These are phyloP conservation scores for Cyaniris semiargus DNA, from an alignment of 2,888 invertebrate genomes.

Conservation along the genomic window DNA sequence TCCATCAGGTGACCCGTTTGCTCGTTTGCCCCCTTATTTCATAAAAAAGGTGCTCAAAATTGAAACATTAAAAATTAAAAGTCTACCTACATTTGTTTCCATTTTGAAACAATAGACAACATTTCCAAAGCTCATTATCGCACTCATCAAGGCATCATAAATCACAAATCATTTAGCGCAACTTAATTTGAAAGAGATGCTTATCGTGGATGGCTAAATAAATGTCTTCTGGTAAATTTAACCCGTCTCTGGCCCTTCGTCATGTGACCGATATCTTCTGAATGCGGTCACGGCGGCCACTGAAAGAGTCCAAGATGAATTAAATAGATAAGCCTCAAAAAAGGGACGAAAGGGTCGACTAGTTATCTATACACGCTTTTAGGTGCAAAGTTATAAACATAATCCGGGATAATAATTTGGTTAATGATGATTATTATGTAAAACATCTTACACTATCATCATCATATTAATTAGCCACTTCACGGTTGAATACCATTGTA, in stretches of 20 bases:
- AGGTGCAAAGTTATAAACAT: constrained; percentile 40
- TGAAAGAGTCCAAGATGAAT: constrained; percentile 78
- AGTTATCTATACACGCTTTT: constrained; percentile 45
- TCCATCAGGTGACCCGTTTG: too few species aligned
- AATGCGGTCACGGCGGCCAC: constrained; percentile 72
- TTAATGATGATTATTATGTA: constrained; percentile 25
- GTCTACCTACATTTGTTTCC: neutral
- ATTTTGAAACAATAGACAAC: neutral
- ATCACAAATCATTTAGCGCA: constrained; percentile 29
- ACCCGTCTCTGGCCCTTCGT: constrained; percentile 68
- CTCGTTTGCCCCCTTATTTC: too few species aligned
- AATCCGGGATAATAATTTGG: constrained; percentile 30
- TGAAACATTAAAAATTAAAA: neutral
- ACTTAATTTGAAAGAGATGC: constrained; percentile 56
- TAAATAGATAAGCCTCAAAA: constrained; percentile 74
- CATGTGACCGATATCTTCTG: constrained; percentile 75
- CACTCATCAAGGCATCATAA: constrained; percentile 23
- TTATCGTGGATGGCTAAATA: constrained; percentile 71
- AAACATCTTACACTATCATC: constrained; percentile 26
- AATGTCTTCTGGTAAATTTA: constrained; percentile 80
- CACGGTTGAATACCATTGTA: neutral
- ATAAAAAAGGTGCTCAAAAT: neutral
- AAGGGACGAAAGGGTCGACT: constrained; percentile 62
- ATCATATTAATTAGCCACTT: neutral
- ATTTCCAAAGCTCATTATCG: constrained; percentile 1